Percentiles rank a stretch among this genome's conserved stretches.
Evolutionary conservation across 2,888 invertebrate genomes (phyloP).

Genomic region (Tetanocera ferruginea): DNA sequence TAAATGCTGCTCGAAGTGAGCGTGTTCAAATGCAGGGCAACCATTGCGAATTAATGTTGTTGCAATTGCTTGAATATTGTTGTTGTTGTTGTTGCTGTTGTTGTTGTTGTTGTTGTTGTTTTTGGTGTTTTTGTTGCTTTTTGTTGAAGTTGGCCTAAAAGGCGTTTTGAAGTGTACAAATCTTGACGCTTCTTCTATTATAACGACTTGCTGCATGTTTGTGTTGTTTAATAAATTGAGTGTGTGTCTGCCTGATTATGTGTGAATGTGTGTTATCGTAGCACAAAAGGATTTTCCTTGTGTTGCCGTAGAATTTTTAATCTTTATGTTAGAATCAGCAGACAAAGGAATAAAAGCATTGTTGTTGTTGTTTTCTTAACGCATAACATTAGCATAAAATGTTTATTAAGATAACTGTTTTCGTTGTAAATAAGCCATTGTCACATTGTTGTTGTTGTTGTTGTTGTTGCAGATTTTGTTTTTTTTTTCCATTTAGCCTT

Average conservation of each 20-base stretch:
- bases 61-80: background rate
- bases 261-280: constrained; percentile 2
- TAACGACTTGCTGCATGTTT: constrained; percentile 7
- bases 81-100: background rate
- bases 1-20: background rate
- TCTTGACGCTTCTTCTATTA: constrained; percentile 22
- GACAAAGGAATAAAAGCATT: constrained; percentile 28
- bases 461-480: constrained; percentile 36
- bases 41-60: background rate
- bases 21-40: background rate
- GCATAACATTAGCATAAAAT: constrained; percentile 61
- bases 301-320: constrained; percentile 25
- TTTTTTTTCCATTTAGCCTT: background rate
- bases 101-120: constrained; percentile 17
- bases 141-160: background rate
- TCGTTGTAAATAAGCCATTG: constrained; percentile 54
- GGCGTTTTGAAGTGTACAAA: constrained; percentile 17
- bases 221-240: background rate
- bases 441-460: constrained; percentile 12
- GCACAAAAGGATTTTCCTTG: background rate
- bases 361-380: constrained; percentile 32
- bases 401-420: constrained; percentile 63
- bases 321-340: constrained; percentile 22
- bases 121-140: background rate
- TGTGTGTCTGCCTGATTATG: background rate